Base-by-base conservation (phyloP, 2,888 invertebrate species). In the Aricia artaxerxes region DNA sequence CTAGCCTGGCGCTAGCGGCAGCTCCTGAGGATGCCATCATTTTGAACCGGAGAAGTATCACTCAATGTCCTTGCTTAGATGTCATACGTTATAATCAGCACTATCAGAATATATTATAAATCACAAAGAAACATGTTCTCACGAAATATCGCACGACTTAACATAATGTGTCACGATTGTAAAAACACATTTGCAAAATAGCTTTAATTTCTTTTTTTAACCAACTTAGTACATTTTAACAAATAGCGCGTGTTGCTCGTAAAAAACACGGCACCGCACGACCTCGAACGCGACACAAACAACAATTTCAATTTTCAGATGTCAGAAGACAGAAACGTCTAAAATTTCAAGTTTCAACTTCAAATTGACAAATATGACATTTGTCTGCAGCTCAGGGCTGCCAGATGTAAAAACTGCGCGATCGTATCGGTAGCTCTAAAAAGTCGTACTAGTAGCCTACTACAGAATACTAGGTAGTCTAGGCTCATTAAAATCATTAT, bases 21-120 rank as follows among this genome's bases (percentile, higher is more conserved):
- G 87, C 86, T 82, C 86, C 85, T 81, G 89, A 85, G 86, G 92
- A 89, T 86, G 90, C 90, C 93, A 92, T 92, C 83, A 83, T 84
- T 83, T 85, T 82, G 69, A 79, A 78, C 78, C 31, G 64, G n/a
- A 35, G 31, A 61, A 61, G 35, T 80, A 53, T 72, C 77, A 81
- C 82, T 76, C 35, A 57, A 57, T 83, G 83, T 82, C 82, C 83
- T 85, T 81, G 83, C 81, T 83, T 80, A 83, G 78, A 83, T 82
- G 81, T 82, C 80, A 84, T 81, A 60, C 60, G 61, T 44, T 78
- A 44, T 82, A 81, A 82, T 82, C 79, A 78, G 82, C 80, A 82
- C 80, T 83, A 82, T 81, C 77, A 80, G 80, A 81, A 82, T 80
- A 81, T 82, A 81, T 82, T 79, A 82, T 77, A 81, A 79, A 80